Evolutionary conservation across 2,113 vertebrate genomes (phyloP).

Genomic region (Riparia riparia): DNA sequence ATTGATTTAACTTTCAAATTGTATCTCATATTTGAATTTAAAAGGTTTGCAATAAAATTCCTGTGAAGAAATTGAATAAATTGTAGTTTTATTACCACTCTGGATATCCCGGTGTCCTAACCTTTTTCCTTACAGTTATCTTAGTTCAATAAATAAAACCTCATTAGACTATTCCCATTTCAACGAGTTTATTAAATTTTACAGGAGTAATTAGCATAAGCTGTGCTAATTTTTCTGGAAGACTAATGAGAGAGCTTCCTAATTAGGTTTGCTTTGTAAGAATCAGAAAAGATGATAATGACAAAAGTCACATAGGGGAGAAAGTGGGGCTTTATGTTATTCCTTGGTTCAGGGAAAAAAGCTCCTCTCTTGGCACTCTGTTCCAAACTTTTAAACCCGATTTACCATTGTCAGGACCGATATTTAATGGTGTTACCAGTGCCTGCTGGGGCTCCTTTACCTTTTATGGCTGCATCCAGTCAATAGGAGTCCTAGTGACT

Average conservation of each 20-base stretch:
- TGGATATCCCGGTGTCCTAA: constrained; percentile 81
- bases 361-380: background rate
- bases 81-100: constrained; percentile 82
- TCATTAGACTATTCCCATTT: constrained; percentile 98
- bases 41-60: constrained; percentile 84
- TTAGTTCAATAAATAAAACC: constrained; percentile 99
- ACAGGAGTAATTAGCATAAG: constrained; percentile 99
- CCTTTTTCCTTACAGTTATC: constrained; percentile 93
- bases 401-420: background rate
- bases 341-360: constrained; percentile 62
- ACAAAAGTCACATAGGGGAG: constrained; percentile 82
- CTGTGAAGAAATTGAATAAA: constrained; percentile 83
- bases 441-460: constrained; percentile 31
- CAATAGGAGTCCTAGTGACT: background rate
- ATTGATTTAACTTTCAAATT: constrained; percentile 82
- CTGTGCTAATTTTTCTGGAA: constrained; percentile 98
- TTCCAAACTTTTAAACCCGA: constrained; percentile 45
- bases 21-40: constrained; percentile 85
- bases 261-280: constrained; percentile 97
- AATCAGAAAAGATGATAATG: constrained; percentile 87
- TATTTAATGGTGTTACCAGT: constrained; percentile 19
- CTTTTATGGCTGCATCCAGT: constrained; percentile 52
- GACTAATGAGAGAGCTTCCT: constrained; percentile 98
- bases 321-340: constrained; percentile 70
- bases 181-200: constrained; percentile 99